Base-by-base conservation (phyloP, 2,888 invertebrate species). In the Megaustenia siamemsis region DNA sequence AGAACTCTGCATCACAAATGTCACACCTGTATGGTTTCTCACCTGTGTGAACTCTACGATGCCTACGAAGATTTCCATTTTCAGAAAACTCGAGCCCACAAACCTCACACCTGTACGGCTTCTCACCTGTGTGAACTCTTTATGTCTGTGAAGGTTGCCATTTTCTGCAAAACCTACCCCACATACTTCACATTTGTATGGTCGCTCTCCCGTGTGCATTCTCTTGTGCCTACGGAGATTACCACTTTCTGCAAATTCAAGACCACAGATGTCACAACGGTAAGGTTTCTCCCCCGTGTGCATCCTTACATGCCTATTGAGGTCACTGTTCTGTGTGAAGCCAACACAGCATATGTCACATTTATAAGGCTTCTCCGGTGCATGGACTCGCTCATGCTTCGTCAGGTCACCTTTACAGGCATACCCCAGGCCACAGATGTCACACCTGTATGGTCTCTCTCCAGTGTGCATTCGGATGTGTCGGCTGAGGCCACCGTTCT, bases 221-320 rank as follows among this genome's bases (percentile, higher is more conserved):
- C 68, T 73, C n/a, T 28, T 71, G 18, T 69, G 73, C 32, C 38
- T 81, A 24, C 63, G 78, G 10, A 78, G 43, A 28, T 56, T 75
- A 18, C 66, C 73, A 43, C 76, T 81, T 45, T 63, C 40, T 1
- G 82, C 68, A 69, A 82, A 85, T 21, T 77, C 66, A 21, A 77
- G 40, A 49, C 35, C 38, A 76, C 85, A 85, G n/a, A 69, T 56
- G 0, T 71, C 75, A 75, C 78, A 85, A 18, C 45, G 35, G 53
- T 24, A 71, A 1, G 86, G 86, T 18, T 63, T 83, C 49, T 86
- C 75, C 21, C 86, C 86, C 6, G 83, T 83, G 76, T 86, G 86
- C 35, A 49, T 80, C 53, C 79, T 56, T 60, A 76, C 56, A 60
- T 86, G 86, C 5, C 83, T 49, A 12, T 83, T 73, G 12, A 86